phyloP scores from a whole-genome alignment of 1,140 invertebrate species.

The Ditylenchus dipsaci region DNA sequence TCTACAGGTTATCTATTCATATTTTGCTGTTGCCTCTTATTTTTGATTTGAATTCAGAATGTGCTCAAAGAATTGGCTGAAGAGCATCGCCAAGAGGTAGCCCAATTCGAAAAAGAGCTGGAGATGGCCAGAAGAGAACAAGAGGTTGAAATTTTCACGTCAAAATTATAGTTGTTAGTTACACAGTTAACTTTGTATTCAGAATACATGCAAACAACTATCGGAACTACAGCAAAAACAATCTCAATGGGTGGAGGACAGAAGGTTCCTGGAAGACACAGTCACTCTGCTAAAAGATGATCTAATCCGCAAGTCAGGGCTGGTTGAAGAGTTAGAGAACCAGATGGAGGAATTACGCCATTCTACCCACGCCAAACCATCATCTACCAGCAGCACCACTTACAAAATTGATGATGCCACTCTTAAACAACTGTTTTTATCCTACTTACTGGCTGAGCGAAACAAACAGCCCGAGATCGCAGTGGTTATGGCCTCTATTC shows the following conservation, averaged over 20 bases:
- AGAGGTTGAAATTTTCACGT: not conserved
- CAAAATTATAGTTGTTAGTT: not conserved
- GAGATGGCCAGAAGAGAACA: not conserved
- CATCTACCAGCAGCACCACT: not conserved
- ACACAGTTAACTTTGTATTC: not conserved
- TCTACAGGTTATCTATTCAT: constrained; percentile 7
- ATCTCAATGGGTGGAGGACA: constrained; percentile 22
- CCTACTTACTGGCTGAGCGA: constrained; percentile 24
- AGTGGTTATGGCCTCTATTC: constrained; percentile 28
- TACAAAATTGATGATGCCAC: constrained; percentile 35
- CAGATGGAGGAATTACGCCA: constrained; percentile 28
- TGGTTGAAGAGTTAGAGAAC: constrained; percentile 33
- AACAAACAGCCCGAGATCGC: constrained; percentile 36
- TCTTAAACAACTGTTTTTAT: constrained; percentile 30
- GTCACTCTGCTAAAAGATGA: constrained; percentile 15
- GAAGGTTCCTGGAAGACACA: constrained; percentile 6
- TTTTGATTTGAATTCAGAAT: not conserved
- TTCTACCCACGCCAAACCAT: not conserved
- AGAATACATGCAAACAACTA: not conserved
- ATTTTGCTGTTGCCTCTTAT: too few relatives aligned
- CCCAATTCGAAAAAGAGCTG: constrained; percentile 16
- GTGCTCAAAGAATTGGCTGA: constrained; percentile 27
- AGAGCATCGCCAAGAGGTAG: constrained; percentile 23
- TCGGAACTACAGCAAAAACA: constrained; percentile 8
- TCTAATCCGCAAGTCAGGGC: constrained; percentile 16